Base-by-base conservation (phyloP, 1,140 invertebrate genomes). In the Sogatella furcifera region DNA sequence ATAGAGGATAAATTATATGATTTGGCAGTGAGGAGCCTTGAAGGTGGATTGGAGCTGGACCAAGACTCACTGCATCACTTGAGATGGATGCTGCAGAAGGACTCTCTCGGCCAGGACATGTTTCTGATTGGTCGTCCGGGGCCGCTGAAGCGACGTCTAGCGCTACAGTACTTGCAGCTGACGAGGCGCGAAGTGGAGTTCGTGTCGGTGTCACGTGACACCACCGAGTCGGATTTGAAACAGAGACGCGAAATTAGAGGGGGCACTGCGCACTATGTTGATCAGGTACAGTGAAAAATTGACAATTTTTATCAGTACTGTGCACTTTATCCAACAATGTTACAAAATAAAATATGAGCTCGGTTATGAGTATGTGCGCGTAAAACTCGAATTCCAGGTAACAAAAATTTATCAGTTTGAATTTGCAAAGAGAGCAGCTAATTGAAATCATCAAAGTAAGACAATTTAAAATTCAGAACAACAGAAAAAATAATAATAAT, bases 151-250 rank as follows among this genome's bases (percentile, higher is more conserved):
- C 75, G 90, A 41, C 79, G 85, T 67, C 72, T 97, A 52, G 91
- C 90, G 5, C 80, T 97, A 72, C 84, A 92, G 66, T 97, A 89
- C 74, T 76, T 89, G 62, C 90, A 98, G 74, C 69, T 98, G 22
- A 93, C 90, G 0, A 83, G 89, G 59, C 77, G 89, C 56, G 95
- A 98, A 78, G 76, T 92, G 34, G 95, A 98, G 71, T 98, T 95
- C 76, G 85, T 98, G 21, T 85, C 93, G 3, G 76, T 98, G 24
- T 96, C 93, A 28, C 76, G 95, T 64, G 96, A 98, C 71, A 97
- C 95, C 4, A 98, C 95, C 0, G 96, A 98, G 74, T 88, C 90
- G 19, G 96, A 98, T 76, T 77, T 98, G 11, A 98, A 98, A 72
- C 95, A 98, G 73, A 77, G 95, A 56, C 79, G 95, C 68, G 96